phyloP scores from a whole-genome alignment of 2,888 invertebrate species.

The Molorchus minor region DNA sequence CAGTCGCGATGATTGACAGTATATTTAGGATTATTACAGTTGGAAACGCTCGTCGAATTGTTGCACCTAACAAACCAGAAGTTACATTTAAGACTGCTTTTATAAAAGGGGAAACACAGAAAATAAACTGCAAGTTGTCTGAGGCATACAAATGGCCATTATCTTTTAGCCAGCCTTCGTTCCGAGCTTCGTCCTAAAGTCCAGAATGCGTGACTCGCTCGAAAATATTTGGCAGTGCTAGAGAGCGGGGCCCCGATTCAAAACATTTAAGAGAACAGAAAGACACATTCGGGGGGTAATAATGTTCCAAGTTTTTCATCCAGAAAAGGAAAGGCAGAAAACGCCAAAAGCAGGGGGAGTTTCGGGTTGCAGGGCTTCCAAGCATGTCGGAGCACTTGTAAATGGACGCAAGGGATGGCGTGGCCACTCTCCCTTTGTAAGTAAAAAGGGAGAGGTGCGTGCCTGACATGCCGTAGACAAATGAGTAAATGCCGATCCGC shows the following conservation, averaged over 20 bases:
- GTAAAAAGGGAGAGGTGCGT: conserved; percentile 6
- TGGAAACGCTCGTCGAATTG: too few relatives aligned
- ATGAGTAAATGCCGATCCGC: conserved; percentile 11
- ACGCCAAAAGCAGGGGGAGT: conserved; percentile 36
- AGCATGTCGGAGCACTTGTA: conserved; percentile 34
- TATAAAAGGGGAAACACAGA: too few relatives aligned
- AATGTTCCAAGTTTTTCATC: conserved; percentile 39
- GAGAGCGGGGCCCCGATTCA: conserved; percentile 5
- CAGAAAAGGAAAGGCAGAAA: conserved; percentile 35
- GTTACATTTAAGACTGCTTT: too few relatives aligned
- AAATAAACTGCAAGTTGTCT: too few relatives aligned
- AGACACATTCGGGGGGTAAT: conserved; percentile 32
- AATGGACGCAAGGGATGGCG: conserved; percentile 32
- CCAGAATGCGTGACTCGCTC: neutral
- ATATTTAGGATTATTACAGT: too few relatives aligned
- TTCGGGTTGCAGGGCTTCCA: conserved; percentile 14
- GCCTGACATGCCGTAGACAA: conserved; percentile 13
- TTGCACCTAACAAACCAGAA: too few relatives aligned
- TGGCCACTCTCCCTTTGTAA: neutral
- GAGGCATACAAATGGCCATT: too few relatives aligned
- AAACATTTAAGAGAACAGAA: conserved; percentile 25
- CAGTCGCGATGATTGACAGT: too few relatives aligned
- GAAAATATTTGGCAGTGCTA: conserved; percentile 4
- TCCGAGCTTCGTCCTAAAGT: neutral
- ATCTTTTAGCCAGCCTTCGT: too few relatives aligned